Base-by-base conservation (phyloP, 2,888 invertebrate species). In the Trissonchulus sp. region DNA sequence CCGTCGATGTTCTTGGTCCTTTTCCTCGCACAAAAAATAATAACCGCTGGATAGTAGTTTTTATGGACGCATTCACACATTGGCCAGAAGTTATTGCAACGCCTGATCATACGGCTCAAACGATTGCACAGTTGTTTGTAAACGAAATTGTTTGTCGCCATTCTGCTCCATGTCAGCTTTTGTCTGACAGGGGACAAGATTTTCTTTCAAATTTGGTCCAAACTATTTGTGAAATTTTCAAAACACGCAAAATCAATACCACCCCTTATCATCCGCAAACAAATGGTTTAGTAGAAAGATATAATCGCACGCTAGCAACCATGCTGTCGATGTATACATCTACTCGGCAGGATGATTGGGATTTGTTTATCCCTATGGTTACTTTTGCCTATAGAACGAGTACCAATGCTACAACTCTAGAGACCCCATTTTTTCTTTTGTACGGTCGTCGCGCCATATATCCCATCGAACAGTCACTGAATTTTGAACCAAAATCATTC, bases 321-420 rank as follows among this genome's bases (percentile, higher is more conserved):
- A 48, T 48, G 48, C 48, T 48, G 48, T 48, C 48, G 8, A 48
- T 48, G 48, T 48, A 23, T 23, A 48, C 48, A 8, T 48, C 48
- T 48, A 48, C 48, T 48, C 8, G 8, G 37, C 81, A 80, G 35
- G 31, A 18, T 1, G 72, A 78, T 34, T 82, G 81, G 82, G 81
- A 82, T 74, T 2, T 77, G n/a, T n/a, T n/a, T n/a, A n/a, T n/a
- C n/a, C n/a, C n/a, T n/a, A n/a, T n/a, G n/a, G n/a, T n/a, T n/a
- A n/a, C n/a, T n/a, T n/a, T n/a, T n/a, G n/a, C n/a, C n/a, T n/a
- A n/a, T n/a, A n/a, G n/a, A n/a, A n/a, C n/a, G n/a, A n/a, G n/a
- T n/a, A n/a, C n/a, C n/a, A n/a, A n/a, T n/a, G n/a, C n/a, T n/a
- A n/a, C n/a, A n/a, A n/a, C n/a, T n/a, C n/a, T n/a, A n/a, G n/a